Evolutionary conservation across 2,113 vertebrate genomes (phyloP), one percentile per base, ranked within the genome.

Genomic region (Rhadina sibilatrix): DNA sequence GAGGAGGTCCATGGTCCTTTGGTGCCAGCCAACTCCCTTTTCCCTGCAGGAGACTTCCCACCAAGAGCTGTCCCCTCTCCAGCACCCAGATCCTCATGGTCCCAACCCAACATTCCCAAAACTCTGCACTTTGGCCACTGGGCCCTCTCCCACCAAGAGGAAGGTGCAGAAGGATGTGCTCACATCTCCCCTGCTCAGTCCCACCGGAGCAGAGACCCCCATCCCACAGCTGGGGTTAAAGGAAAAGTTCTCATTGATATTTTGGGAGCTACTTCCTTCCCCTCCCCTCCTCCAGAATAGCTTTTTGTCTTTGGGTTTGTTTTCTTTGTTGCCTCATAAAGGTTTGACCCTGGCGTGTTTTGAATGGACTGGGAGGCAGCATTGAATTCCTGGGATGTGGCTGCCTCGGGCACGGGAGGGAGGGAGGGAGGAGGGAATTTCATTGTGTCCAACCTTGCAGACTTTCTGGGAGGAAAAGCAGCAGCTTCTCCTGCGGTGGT

Each of bases 221-320:
- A 44, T 12, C 49, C 59, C 65, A 44, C 37, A 91, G 64, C 64
- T 61, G 88, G 50, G 10, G 2, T 52, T 57, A 24, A 50, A 81
- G 85, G 75, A 78, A 92, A 66, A 12, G 12, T 20, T 63, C 35
- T 30, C 70, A 47, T 0, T 13, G 87, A 31, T 74, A 87, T 78
- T 84, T 91, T 35, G 63, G 83, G 89, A 95, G 37, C 75, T 7
- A 1, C 50, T 92, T 96, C 91, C 80, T 90, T 83, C 72, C 75
- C 71, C 31, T 83, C 21, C 61, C 49, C 66, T 90, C 49, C n/a
- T 90, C 53, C 83, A 83, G 83, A 96, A 86, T 30, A 42, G 86
- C 68, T 72, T 88, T 96, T 89, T 96, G 91, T 94, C 83, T 80
- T 79, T 11, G 78, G 15, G 57, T 88, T 92, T 92, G 27, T 95